Percentiles rank a stretch among this genome's conserved stretches.
These are phyloP conservation scores for Labeo calbasu DNA, from an alignment of 2,797 vertebrate species.

Conservation along the genomic window DNA sequence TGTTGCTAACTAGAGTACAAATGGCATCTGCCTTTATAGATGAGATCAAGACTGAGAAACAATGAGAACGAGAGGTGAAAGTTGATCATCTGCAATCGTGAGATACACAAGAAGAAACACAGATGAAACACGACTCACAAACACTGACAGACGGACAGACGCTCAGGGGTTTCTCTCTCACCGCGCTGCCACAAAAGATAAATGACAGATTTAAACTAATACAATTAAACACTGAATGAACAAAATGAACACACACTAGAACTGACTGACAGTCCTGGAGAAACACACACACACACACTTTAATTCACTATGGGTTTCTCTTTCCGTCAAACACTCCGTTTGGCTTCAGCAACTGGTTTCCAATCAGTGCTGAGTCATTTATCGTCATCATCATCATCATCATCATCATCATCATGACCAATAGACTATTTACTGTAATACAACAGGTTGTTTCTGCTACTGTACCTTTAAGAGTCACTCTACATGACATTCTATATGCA, in stretches of 20 bases:
- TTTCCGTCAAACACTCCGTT: not conserved
- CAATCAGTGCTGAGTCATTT: not conserved
- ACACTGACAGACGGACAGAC: not conserved
- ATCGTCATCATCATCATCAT: no score
- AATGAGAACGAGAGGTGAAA: conserved; percentile 38
- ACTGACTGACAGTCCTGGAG: not conserved
- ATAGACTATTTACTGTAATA: not conserved
- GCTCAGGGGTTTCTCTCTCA: conserved; percentile 69
- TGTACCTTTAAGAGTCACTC: not conserved
- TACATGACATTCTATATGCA: not conserved
- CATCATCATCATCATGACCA: not conserved
- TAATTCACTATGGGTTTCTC: not conserved
- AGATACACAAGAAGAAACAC: not conserved
- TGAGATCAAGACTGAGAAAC: conserved; percentile 2
- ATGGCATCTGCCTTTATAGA: not conserved
- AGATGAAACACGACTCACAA: not conserved
- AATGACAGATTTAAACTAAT: conserved; percentile 73
- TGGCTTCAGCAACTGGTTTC: not conserved
- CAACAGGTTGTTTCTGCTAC: not conserved
- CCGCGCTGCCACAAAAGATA: conserved; percentile 73
- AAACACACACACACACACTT: conserved; percentile 18
- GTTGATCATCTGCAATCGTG: conserved; percentile 38
- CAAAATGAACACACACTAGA: conserved; percentile 60
- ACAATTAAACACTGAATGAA: conserved; percentile 75
- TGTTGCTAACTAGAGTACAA: not conserved